Evolutionary conservation across 1,140 invertebrate species (phyloP).

Genomic region (Galendromus occidentalis): DNA sequence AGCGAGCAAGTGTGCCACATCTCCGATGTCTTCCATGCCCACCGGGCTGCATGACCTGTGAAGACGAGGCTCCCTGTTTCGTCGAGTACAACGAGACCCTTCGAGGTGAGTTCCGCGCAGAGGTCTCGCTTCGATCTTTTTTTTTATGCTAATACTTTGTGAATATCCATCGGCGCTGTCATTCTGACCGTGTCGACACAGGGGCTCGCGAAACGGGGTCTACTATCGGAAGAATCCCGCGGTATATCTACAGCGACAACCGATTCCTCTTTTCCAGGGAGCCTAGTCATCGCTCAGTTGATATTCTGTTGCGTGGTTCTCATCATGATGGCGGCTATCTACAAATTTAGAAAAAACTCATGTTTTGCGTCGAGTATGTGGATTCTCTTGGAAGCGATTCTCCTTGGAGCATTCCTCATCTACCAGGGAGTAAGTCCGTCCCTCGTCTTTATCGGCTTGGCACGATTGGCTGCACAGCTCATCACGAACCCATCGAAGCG

Average conservation of each 20-base stretch:
- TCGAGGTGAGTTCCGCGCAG: constrained; percentile 27
- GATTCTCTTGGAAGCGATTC: constrained; percentile 64
- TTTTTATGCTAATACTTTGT: too few relatives aligned
- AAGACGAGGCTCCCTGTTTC: constrained; percentile 33
- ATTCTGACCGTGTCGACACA: too few relatives aligned
- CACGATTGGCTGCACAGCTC: background rate
- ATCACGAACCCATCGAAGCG: too few relatives aligned
- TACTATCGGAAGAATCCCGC: too few relatives aligned
- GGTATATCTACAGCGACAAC: too few relatives aligned
- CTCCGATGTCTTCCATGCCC: constrained; percentile 37
- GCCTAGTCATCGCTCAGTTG: constrained; percentile 6
- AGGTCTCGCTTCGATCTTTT: too few relatives aligned
- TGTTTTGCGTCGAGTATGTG: constrained; percentile 40
- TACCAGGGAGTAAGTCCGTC: constrained; percentile 62
- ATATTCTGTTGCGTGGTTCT: background rate
- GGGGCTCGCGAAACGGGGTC: too few relatives aligned
- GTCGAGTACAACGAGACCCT: constrained; percentile 37
- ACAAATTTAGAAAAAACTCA: constrained; percentile 10
- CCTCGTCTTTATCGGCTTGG: constrained; percentile 20
- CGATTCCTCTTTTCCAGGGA: background rate
- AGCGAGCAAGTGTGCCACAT: background rate
- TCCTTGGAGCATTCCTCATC: constrained; percentile 59
- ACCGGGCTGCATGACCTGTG: constrained; percentile 33
- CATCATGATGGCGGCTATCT: constrained; percentile 7
- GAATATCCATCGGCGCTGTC: too few relatives aligned